Percentiles rank a stretch among this genome's conserved stretches.
phyloP scores from a whole-genome alignment of 2,888 invertebrate genomes.

The Acleris holmiana region DNA sequence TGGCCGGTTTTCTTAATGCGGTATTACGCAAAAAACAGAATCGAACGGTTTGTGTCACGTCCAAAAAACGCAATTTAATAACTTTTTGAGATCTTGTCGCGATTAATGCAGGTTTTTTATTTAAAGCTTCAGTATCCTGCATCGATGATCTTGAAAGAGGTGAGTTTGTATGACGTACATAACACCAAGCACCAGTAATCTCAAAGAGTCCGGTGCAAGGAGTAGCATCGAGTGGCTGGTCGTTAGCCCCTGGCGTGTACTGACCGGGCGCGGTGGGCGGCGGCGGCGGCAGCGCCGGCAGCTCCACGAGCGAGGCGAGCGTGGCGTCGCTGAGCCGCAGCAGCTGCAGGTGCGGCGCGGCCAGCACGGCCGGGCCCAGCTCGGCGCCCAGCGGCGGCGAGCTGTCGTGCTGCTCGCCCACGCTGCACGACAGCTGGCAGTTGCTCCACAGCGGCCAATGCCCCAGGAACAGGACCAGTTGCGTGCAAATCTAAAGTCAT shows the following conservation, averaged over 20 bases:
- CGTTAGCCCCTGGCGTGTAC: neutral
- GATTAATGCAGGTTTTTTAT: too few species aligned
- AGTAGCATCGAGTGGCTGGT: too few species aligned
- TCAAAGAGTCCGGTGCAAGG: too few species aligned
- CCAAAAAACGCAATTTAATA: too few species aligned
- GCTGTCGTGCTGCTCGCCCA: slow-evolving; percentile 96
- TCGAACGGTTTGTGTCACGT: too few species aligned
- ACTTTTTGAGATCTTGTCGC: too few species aligned
- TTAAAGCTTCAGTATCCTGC: too few species aligned
- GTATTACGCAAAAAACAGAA: too few species aligned
- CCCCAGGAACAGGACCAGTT: slow-evolving; percentile 95
- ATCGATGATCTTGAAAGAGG: too few species aligned
- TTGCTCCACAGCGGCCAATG: slow-evolving; percentile 98
- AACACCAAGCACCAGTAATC: too few species aligned
- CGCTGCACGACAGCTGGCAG: slow-evolving; percentile 93
- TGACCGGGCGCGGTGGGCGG: slow-evolving; percentile 56
- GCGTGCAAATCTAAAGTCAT: slow-evolving; percentile 87
- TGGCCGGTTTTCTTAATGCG: too few species aligned
- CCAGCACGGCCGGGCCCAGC: slow-evolving; percentile 91
- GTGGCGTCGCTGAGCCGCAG: slow-evolving; percentile 93
- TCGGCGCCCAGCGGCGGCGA: slow-evolving; percentile 87
- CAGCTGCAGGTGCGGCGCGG: slow-evolving; percentile 93
- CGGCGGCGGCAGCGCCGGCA: slow-evolving; percentile 89
- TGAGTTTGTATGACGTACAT: too few species aligned
- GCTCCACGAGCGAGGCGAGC: slow-evolving; percentile 94